These are phyloP conservation scores for Gopherus flavomarginatus DNA, from an alignment of 2,113 vertebrate species.

Conservation along the genomic window DNA sequence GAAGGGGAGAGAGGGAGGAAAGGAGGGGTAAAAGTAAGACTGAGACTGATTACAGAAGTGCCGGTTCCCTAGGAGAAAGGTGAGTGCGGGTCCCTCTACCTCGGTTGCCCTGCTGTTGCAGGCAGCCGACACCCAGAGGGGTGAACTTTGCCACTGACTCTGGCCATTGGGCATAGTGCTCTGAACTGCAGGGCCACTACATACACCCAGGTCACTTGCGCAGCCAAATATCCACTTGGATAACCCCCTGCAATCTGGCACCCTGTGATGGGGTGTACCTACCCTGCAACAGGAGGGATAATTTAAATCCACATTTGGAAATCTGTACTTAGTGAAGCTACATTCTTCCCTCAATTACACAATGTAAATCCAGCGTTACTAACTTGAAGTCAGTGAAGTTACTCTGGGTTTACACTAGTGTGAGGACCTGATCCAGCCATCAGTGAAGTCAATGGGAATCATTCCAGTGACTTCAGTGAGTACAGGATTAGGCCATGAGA, in stretches of 20 bases:
- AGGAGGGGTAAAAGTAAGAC: no score
- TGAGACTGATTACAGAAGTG: not conserved
- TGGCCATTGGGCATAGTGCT: not conserved
- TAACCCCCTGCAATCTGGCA: not conserved
- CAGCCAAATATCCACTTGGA: not conserved
- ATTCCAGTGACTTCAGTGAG: not conserved
- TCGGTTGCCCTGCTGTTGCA: not conserved
- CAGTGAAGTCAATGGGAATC: not conserved
- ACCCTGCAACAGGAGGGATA: not conserved
- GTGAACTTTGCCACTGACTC: not conserved
- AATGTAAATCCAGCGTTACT: not conserved
- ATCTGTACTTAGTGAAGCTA: not conserved
- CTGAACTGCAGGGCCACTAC: not conserved
- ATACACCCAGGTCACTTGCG: not conserved
- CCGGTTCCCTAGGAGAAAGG: not conserved
- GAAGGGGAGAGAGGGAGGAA: no score
- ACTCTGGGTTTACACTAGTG: not conserved
- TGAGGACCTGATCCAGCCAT: no score
- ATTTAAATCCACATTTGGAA: not conserved
- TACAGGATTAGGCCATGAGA: not conserved
- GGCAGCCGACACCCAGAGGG: not conserved
- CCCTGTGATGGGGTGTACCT: not conserved
- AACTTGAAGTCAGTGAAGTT: rapidly evolving
- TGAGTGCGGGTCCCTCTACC: not conserved
- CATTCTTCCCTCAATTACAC: not conserved